These are phyloP conservation scores for Lacerta viridis DNA, from an alignment of 2,797 vertebrate species.

Conservation along the genomic window DNA sequence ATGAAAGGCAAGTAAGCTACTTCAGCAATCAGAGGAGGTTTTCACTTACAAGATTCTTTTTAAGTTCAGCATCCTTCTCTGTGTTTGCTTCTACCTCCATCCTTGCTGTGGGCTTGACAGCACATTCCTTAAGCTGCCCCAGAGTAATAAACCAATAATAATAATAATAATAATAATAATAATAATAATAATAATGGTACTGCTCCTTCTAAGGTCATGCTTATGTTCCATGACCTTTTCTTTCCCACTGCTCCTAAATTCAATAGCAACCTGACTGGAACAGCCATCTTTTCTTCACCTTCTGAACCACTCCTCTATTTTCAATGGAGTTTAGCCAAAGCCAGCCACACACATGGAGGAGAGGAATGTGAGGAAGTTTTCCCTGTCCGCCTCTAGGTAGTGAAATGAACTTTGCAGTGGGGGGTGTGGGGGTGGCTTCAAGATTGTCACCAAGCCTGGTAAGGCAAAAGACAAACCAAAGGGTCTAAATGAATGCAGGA, in stretches of 20 bases:
- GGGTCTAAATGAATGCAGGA: not conserved
- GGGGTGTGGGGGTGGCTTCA: not conserved
- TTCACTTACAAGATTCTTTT: constrained; percentile 9
- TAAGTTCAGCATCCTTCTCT: not conserved
- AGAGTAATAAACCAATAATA: not conserved
- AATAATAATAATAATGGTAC: not conserved
- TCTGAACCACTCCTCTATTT: constrained; percentile 12
- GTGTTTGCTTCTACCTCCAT: not conserved
- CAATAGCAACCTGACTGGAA: not conserved
- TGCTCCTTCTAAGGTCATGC: not conserved
- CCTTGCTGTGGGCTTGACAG: not conserved
- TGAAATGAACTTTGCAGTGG: not conserved
- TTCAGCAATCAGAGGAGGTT: constrained; percentile 6
- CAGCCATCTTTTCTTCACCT: not conserved
- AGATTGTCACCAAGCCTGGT: not conserved
- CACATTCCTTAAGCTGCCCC: not conserved
- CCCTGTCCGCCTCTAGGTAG: too few relatives aligned
- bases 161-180: too few relatives aligned
- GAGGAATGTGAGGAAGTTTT: not conserved
- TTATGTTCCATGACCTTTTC: not conserved
- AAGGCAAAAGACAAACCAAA: not conserved
- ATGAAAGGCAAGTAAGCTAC: not conserved
- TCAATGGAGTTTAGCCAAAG: not conserved
- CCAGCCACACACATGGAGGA: not conserved
- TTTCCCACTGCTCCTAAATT: not conserved